Evolutionary conservation across 2,113 vertebrate species (phyloP).

Genomic region (Crotalus horridus): DNA sequence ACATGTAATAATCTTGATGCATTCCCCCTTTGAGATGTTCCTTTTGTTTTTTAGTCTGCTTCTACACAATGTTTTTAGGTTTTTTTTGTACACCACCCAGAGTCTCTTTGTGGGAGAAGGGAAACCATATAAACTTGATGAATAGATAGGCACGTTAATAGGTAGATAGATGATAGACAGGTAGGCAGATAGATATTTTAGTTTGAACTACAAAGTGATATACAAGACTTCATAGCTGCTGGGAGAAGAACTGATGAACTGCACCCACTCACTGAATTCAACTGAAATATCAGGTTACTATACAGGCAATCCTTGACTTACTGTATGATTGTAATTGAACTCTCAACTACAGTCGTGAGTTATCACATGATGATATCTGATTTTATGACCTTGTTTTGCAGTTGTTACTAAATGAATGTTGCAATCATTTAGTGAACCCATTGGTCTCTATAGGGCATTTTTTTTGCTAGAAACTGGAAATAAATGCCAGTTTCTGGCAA

Average conservation of each 20-base stretch:
- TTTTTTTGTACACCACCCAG: not conserved
- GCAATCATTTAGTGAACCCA: not conserved
- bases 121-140: not conserved
- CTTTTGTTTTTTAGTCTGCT: not conserved
- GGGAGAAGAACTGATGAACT: not conserved
- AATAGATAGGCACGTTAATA: not conserved
- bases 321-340: not conserved
- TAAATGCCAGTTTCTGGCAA: not conserved
- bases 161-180: not conserved
- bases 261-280: not conserved
- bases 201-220: not conserved
- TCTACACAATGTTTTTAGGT: not conserved
- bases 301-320: not conserved
- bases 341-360: not conserved
- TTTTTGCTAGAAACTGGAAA: not conserved
- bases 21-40: not conserved
- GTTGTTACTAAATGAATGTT: not conserved
- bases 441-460: not conserved
- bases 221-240: not conserved
- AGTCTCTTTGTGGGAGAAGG: not conserved
- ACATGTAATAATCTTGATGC: not conserved
- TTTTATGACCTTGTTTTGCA: not conserved
- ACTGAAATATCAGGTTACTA: not conserved
- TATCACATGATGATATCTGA: not conserved
- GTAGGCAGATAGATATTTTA: not conserved